phyloP scores from a whole-genome alignment of 2,888 invertebrate species.

The Oxycera nigricornis region DNA sequence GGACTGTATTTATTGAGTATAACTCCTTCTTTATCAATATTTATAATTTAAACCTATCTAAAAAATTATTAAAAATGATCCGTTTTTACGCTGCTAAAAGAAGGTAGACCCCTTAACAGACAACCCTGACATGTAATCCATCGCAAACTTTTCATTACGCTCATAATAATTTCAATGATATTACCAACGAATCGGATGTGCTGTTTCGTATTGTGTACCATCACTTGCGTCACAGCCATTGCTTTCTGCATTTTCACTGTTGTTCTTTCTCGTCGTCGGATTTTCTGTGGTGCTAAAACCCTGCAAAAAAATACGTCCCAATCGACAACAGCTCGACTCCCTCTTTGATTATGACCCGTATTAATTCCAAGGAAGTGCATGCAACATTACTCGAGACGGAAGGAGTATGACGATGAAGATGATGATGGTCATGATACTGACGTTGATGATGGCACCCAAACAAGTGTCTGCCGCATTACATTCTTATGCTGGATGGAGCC shows the following conservation, averaged over 20 bases:
- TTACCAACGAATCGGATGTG: neutral
- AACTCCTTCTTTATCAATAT: too few relatives aligned
- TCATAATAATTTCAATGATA: neutral
- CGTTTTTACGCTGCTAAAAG: neutral
- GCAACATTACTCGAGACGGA: neutral
- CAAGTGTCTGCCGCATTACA: conserved; percentile 3
- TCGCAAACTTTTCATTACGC: neutral
- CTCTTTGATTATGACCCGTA: neutral
- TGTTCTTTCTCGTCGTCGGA: neutral
- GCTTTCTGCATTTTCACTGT: neutral
- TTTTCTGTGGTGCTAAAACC: neutral
- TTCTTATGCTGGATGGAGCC: neutral
- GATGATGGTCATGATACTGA: neutral
- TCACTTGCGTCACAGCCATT: neutral
- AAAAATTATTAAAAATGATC: too few relatives aligned
- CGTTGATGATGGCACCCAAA: conserved; percentile 8
- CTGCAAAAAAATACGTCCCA: neutral
- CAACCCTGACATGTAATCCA: neutral
- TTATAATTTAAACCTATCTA: too few relatives aligned
- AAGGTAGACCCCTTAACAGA: neutral
- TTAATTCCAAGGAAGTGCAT: neutral
- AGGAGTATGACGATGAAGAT: neutral
- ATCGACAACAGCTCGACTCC: neutral
- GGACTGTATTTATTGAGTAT: too few relatives aligned
- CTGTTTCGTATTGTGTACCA: neutral